Evolutionary conservation across 2,113 vertebrate species (phyloP).

Genomic region (Rattus rattus): DNA sequence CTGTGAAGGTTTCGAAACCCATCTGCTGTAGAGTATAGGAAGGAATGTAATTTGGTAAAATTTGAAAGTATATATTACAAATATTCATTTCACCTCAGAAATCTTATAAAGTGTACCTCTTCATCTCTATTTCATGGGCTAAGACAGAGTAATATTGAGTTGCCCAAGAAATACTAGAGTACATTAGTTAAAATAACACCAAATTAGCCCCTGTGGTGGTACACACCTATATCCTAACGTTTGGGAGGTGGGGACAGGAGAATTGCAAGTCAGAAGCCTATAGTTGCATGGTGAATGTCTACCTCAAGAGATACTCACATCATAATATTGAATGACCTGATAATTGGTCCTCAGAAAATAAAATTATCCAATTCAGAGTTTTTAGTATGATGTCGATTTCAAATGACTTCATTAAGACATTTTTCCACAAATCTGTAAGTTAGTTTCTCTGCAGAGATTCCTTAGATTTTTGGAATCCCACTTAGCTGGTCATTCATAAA

Average conservation of each 20-base stretch:
- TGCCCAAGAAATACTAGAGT: no score
- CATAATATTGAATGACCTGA: background rate
- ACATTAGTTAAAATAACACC: background rate
- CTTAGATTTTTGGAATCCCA: background rate
- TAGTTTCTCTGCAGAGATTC: background rate
- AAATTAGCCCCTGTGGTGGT: background rate
- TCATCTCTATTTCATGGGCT: background rate
- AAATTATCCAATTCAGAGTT: background rate
- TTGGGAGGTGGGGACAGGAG: background rate
- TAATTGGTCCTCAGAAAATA: background rate
- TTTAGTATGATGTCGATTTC: background rate
- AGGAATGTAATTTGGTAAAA: no score
- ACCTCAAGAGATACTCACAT: background rate
- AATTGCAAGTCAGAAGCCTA: background rate
- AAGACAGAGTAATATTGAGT: background rate
- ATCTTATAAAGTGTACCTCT: background rate
- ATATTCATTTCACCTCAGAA: background rate
- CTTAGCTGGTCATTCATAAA: slow-evolving; percentile 19
- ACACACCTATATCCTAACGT: no score
- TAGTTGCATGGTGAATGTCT: background rate
- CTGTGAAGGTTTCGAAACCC: background rate
- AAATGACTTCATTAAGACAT: background rate
- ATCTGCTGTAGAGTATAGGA: no score
- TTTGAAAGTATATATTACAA: background rate
- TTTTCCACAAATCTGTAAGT: background rate